phyloP scores from a whole-genome alignment of 2,797 vertebrate species.

The Aulostomus chinensis region DNA sequence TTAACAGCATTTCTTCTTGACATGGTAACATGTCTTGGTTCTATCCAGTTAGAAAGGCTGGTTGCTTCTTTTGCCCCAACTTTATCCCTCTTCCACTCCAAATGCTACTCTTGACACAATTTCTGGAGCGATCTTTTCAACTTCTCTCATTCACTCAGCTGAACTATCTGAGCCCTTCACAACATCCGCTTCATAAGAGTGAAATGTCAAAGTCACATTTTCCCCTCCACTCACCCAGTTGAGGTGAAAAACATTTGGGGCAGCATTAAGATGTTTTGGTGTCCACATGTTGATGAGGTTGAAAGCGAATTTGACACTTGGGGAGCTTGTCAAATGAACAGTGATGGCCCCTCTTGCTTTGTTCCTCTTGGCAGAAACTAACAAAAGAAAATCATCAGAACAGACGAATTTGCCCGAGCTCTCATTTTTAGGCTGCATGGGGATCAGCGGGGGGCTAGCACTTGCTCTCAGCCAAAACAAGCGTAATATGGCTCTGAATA shows the following conservation, averaged over 20 bases:
- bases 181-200: background rate
- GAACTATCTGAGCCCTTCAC: background rate
- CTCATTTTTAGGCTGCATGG: conserved; percentile 67
- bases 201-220: background rate
- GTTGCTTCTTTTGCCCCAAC: conserved; percentile 2
- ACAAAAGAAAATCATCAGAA: conserved; percentile 69
- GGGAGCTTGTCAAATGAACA: conserved; percentile 76
- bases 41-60: background rate
- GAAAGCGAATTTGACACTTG: conserved; percentile 28
- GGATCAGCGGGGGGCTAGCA: conserved; percentile 87
- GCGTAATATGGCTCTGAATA: conserved; percentile 95
- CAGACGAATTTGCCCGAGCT: conserved; percentile 59
- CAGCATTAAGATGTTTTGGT: background rate
- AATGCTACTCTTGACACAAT: conserved; percentile 35
- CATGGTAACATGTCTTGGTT: background rate
- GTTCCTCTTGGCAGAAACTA: conserved; percentile 68
- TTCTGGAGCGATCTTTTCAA: conserved; percentile 16
- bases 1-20: background rate
- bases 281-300: conserved; percentile 30
- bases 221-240: background rate
- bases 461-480: conserved; percentile 82
- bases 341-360: conserved; percentile 64
- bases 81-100: conserved; percentile 9
- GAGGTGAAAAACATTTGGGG: conserved; percentile 1
- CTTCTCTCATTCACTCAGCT: conserved; percentile 10